phyloP scores from a whole-genome alignment of 1,140 invertebrate species.

The Ridgeia piscesae region DNA sequence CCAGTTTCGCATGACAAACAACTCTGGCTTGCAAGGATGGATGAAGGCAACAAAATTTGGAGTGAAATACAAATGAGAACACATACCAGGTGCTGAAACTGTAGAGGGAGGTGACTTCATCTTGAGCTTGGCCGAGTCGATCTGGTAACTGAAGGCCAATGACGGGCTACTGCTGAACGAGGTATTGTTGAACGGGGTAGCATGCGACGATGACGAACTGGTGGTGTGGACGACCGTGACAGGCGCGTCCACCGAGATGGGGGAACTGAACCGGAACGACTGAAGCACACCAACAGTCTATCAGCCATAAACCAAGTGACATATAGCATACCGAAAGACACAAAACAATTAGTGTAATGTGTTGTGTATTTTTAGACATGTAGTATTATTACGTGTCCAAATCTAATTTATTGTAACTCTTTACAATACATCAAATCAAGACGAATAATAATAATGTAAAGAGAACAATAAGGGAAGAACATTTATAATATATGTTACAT shows the following conservation, averaged over 20 bases:
- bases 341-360: too few species aligned
- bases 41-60: too few species aligned
- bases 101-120: background rate
- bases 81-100: background rate
- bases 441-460: too few species aligned
- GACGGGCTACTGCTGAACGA: background rate
- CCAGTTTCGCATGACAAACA: too few species aligned
- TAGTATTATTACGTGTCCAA: too few species aligned
- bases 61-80: background rate
- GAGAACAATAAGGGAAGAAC: too few species aligned
- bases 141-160: background rate
- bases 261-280: slow-evolving; percentile 44
- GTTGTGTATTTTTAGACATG: too few species aligned
- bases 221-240: background rate
- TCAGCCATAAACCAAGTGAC: background rate
- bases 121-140: background rate
- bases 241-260: slow-evolving; percentile 33
- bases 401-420: too few species aligned
- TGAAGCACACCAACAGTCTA: background rate
- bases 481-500: too few species aligned
- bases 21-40: too few species aligned
- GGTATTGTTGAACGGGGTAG: background rate
- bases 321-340: too few species aligned
- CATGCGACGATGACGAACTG: background rate
- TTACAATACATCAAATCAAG: too few species aligned